Percentiles rank a stretch among this genome's conserved stretches.
These are phyloP conservation scores for Muraenolepis orangiensis DNA, from an alignment of 2,797 vertebrate species.

Conservation along the genomic window DNA sequence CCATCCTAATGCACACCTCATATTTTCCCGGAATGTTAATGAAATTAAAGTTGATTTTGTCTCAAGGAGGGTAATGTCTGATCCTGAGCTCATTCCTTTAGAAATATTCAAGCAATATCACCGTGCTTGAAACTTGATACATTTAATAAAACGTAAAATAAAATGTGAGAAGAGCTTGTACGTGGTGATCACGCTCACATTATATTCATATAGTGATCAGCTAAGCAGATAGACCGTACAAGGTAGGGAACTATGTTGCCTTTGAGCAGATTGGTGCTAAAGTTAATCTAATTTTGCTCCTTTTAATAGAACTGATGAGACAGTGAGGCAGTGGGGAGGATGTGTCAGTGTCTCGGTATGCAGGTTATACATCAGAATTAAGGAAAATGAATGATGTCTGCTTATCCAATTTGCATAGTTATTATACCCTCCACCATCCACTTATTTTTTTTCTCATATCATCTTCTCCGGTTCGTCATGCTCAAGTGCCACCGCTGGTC, in stretches of 20 bases:
- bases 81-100: neutral
- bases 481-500: neutral
- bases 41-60: neutral
- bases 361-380: too few species aligned
- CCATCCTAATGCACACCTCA: neutral
- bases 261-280: neutral
- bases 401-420: slow-evolving; percentile 1
- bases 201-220: neutral
- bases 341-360: neutral
- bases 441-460: neutral
- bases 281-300: neutral
- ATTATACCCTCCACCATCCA: neutral
- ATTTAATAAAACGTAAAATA: too few species aligned
- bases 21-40: neutral
- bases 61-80: neutral
- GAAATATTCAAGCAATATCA: neutral
- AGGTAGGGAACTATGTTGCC: too few species aligned
- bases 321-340: neutral
- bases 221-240: neutral
- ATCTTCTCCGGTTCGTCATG: neutral
- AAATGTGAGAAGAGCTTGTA: neutral
- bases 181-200: neutral
- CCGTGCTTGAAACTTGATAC: neutral
- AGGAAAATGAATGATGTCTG: neutral
- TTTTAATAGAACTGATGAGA: neutral